Evolutionary conservation across 2,113 vertebrate genomes (phyloP).

Genomic region (Myotis lucifugus): DNA sequence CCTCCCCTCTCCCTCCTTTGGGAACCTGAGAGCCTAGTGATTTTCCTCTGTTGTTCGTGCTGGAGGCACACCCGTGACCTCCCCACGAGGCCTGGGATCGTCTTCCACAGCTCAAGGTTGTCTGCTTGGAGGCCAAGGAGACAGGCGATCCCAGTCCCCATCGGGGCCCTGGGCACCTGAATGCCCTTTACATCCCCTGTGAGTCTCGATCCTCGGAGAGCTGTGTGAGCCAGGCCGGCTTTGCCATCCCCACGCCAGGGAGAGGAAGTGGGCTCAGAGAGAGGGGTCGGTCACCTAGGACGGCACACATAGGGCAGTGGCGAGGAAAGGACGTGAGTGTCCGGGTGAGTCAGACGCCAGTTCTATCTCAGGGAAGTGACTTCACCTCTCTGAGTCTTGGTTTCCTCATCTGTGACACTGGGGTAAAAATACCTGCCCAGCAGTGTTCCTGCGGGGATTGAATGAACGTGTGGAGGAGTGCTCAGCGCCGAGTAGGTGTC

Average conservation of each 20-base stretch:
- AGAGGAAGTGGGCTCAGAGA: neutral
- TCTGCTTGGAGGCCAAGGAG: neutral
- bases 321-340: neutral
- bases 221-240: neutral
- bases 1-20: neutral
- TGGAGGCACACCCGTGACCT: neutral
- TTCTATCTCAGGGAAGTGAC: neutral
- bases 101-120: neutral
- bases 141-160: neutral
- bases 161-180: neutral
- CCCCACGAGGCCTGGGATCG: neutral
- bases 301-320: neutral
- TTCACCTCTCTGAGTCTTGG: neutral
- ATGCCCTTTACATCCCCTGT: neutral
- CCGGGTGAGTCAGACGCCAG: neutral
- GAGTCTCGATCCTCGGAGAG: neutral
- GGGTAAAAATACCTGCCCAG: neutral
- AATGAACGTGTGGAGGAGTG: no score
- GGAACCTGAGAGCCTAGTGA: conserved; percentile 34
- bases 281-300: neutral
- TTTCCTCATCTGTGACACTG: neutral
- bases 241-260: neutral
- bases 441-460: neutral
- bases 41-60: conserved; percentile 42
- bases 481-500: neutral